phyloP scores from a whole-genome alignment of 2,113 vertebrate genomes.

The Melanerpes formicivorus region DNA sequence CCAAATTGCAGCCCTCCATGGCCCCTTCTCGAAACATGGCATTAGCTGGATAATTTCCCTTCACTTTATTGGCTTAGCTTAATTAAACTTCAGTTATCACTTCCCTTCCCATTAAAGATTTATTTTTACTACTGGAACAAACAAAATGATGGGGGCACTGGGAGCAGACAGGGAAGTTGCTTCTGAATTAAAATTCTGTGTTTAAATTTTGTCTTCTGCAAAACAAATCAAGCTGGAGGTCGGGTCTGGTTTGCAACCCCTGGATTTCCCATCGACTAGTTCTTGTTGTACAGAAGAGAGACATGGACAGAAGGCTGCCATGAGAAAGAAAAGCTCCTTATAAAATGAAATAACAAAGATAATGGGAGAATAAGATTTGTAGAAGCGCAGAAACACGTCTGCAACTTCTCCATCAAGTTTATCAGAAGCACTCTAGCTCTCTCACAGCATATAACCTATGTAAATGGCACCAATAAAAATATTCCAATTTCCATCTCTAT shows the following conservation, averaged over 20 bases:
- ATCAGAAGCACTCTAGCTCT: neutral
- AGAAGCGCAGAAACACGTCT: neutral
- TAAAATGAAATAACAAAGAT: neutral
- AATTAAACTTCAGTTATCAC: slow-evolving; percentile 61
- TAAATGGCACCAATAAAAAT: slow-evolving; percentile 60
- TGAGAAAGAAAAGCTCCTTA: neutral
- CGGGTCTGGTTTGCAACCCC: neutral
- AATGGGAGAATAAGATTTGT: neutral
- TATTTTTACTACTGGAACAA: slow-evolving; percentile 59
- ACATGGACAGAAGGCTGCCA: neutral
- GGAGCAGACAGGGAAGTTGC: slow-evolving; percentile 37
- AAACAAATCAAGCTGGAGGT: slow-evolving; percentile 33
- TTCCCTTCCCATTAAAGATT: slow-evolving; percentile 55
- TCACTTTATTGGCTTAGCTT: slow-evolving; percentile 46
- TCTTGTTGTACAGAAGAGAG: neutral
- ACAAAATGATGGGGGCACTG: slow-evolving; percentile 33
- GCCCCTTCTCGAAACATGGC: neutral
- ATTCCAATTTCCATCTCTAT: slow-evolving; percentile 62
- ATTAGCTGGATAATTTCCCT: slow-evolving; percentile 23
- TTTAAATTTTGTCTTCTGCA: slow-evolving; percentile 22
- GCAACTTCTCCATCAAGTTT: neutral
- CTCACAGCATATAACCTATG: neutral
- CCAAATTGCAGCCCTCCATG: neutral
- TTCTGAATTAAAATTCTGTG: slow-evolving; percentile 15
- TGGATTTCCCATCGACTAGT: neutral